A percentile compares a stretch with the other conserved stretches of the same genome.
Evolutionary conservation across 2,797 vertebrate species (phyloP).

Genomic region (Chelonia mydas): DNA sequence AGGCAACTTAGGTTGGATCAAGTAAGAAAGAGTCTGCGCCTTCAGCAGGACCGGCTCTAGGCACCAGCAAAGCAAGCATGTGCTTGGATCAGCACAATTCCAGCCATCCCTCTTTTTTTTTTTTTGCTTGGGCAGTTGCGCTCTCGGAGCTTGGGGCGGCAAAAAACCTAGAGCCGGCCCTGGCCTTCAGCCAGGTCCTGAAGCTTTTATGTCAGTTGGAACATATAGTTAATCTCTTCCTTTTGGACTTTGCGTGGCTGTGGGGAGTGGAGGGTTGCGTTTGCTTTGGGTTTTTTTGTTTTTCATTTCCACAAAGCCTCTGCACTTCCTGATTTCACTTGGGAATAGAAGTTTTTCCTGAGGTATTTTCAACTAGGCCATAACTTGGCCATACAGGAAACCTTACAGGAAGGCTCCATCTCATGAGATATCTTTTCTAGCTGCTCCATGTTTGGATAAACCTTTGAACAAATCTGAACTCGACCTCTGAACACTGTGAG

Average conservation of each 20-base stretch:
- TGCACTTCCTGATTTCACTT: neutral
- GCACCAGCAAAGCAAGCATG: too few species aligned
- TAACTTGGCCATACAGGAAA: neutral
- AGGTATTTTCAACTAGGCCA: neutral
- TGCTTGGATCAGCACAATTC: too few species aligned
- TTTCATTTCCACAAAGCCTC: neutral
- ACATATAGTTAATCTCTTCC: neutral
- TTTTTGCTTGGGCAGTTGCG: too few species aligned
- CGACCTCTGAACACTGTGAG: neutral
- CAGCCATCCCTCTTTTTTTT: too few species aligned
- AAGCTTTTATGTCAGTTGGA: neutral
- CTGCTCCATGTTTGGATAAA: neutral
- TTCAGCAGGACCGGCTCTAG: neutral
- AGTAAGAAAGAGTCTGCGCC: neutral
- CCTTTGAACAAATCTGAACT: neutral
- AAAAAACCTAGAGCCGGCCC: too few species aligned
- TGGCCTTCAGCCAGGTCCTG: neutral
- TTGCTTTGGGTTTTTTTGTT: neutral
- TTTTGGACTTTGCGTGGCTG: neutral
- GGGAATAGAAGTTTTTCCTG: neutral
- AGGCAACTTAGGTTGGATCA: neutral
- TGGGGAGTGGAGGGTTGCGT: rapidly evolving
- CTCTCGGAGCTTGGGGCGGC: too few species aligned
- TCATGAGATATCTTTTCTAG: neutral
- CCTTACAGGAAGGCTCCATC: neutral